Evolutionary conservation across 2,113 vertebrate genomes (phyloP).

Genomic region (Australoheros scitulus): DNA sequence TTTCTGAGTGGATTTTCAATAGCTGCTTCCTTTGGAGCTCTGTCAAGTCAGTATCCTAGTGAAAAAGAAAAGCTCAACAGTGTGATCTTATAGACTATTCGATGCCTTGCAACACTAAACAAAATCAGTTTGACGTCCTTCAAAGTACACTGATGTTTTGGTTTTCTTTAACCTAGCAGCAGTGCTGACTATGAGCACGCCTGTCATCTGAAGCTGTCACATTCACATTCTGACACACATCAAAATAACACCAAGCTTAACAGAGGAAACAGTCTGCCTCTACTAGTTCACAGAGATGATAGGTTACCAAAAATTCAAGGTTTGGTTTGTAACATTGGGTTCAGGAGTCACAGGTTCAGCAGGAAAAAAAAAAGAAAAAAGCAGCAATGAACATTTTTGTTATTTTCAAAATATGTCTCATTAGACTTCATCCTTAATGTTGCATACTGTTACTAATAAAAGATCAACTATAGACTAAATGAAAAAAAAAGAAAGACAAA

Average conservation of each 20-base stretch:
- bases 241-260: neutral
- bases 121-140: neutral
- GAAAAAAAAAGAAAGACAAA: too few species aligned
- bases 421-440: neutral
- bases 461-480: neutral
- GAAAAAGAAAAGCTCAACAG: constrained; percentile 35
- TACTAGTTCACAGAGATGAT: too few species aligned
- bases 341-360: neutral
- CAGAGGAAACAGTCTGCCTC: neutral
- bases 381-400: too few species aligned
- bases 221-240: neutral
- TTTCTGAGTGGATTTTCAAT: constrained; percentile 52
- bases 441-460: neutral
- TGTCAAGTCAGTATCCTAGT: constrained; percentile 50
- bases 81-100: constrained; percentile 62
- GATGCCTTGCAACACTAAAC: constrained; percentile 17
- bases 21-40: constrained; percentile 51
- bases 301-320: neutral
- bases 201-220: neutral
- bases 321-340: neutral
- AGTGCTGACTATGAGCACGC: neutral
- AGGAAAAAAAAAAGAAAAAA: neutral
- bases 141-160: neutral
- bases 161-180: neutral
- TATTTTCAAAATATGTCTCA: neutral